Conservation (phyloP, 1,140 invertebrate species). For the Oscheius sp. region DNA sequence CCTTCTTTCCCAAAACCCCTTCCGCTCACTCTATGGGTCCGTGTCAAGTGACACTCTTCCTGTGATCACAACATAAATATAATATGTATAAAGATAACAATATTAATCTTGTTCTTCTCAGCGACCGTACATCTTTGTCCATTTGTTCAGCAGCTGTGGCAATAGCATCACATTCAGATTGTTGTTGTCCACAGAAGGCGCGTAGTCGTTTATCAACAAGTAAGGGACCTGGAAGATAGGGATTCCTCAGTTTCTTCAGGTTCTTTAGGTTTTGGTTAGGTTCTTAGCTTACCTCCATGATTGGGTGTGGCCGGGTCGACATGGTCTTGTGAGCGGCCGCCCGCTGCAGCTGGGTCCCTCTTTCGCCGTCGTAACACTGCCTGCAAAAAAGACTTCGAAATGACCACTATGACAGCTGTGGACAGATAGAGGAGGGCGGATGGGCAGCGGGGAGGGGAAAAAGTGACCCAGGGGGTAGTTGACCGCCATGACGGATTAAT, state of each 20-base stretch:
- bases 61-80: background rate
- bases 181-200: constrained; percentile 54
- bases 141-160: constrained; percentile 54
- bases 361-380: constrained; percentile 52
- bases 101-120: background rate
- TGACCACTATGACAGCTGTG: constrained; percentile 11
- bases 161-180: constrained; percentile 53
- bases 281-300: constrained; percentile 56
- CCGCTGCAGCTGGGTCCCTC: constrained; percentile 53
- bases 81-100: background rate
- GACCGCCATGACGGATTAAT: background rate
- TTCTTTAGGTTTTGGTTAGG: too few species aligned
- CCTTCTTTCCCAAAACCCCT: background rate
- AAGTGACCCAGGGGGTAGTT: too few species aligned
- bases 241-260: too few species aligned
- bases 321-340: constrained; percentile 56
- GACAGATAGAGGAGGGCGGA: too few species aligned
- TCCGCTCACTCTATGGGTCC: background rate
- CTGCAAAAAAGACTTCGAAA: constrained; percentile 31
- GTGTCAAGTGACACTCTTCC: too few species aligned
- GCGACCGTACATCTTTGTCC: constrained; percentile 38
- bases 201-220: constrained; percentile 57
- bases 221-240: constrained; percentile 49
- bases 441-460: too few species aligned
- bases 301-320: constrained; percentile 51